Conservation (phyloP, 2,888 invertebrate species). For the Dryomyza anilis region DNA sequence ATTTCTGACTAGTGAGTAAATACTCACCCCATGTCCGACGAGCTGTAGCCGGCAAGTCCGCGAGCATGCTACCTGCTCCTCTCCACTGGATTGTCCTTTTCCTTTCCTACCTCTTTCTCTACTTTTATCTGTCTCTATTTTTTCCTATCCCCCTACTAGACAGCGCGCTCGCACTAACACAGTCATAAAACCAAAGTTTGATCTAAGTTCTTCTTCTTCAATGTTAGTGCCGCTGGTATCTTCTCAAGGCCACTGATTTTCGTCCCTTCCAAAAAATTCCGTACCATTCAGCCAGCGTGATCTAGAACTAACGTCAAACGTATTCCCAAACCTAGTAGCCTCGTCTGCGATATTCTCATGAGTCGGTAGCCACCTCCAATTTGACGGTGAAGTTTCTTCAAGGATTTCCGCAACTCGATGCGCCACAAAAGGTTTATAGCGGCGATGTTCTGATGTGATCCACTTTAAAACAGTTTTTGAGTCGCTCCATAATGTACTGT, state of each 20-base stretch:
- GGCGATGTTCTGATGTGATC: slow-evolving; percentile 26
- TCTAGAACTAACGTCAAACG: slow-evolving; percentile 15
- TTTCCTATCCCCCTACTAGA: too few species aligned
- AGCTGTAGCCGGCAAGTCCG: too few species aligned
- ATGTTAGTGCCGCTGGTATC: neutral
- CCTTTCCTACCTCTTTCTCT: too few species aligned
- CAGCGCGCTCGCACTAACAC: too few species aligned
- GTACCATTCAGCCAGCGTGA: slow-evolving; percentile 30
- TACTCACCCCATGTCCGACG: too few species aligned
- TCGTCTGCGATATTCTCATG: slow-evolving; percentile 41
- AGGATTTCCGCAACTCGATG: slow-evolving; percentile 38
- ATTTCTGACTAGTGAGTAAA: too few species aligned
- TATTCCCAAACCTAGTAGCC: slow-evolving; percentile 31
- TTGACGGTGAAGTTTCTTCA: slow-evolving; percentile 24
- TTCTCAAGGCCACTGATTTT: slow-evolving; percentile 22
- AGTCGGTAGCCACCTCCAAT: slow-evolving; percentile 40
- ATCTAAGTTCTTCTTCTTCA: too few species aligned
- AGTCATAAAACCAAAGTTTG: too few species aligned
- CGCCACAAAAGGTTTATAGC: slow-evolving; percentile 39
- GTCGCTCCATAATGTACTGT: slow-evolving; percentile 15
- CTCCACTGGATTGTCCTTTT: too few species aligned
- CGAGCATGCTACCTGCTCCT: too few species aligned
- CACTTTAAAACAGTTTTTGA: slow-evolving; percentile 32
- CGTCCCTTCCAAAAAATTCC: slow-evolving; percentile 18
- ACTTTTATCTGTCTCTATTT: too few species aligned